phyloP scores from a whole-genome alignment of 2,113 vertebrate species.

The Pseudopipra pipra region DNA sequence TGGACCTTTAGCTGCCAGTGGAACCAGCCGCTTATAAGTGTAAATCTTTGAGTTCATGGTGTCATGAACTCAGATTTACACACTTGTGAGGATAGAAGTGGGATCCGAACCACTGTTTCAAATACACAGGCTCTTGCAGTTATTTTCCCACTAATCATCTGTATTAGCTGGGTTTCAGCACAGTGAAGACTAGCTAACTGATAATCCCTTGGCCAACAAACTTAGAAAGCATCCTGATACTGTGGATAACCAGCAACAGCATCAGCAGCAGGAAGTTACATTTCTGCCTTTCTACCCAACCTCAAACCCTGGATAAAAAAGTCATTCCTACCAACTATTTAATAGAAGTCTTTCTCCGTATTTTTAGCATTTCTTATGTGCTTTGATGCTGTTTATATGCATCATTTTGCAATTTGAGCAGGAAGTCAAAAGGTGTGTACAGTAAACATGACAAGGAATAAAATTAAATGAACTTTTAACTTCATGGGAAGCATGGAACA shows the following conservation, averaged over 20 bases:
- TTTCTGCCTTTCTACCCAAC: not conserved
- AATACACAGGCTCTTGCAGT: not conserved
- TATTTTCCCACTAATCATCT: not conserved
- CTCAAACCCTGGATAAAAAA: not conserved
- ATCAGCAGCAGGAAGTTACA: not conserved
- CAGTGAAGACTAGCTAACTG: not conserved
- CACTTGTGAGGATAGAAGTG: not conserved
- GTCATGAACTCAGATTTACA: not conserved
- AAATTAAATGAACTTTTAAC: not conserved
- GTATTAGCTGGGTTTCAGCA: not conserved
- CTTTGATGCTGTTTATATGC: not conserved
- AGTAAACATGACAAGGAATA: not conserved
- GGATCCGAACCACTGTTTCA: not conserved
- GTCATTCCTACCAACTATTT: not conserved
- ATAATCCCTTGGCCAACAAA: not conserved
- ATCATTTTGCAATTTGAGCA: not conserved
- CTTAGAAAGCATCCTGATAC: fast-evolving
- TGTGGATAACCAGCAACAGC: not conserved
- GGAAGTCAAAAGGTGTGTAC: not conserved
- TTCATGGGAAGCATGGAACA: not conserved
- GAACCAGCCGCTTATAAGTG: not conserved
- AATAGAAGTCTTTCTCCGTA: not conserved
- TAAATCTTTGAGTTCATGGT: not conserved
- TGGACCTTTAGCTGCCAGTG: not conserved
- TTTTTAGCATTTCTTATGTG: not conserved